These are phyloP conservation scores for Rhagonycha fulva DNA, from an alignment of 2,888 invertebrate species.

Conservation along the genomic window DNA sequence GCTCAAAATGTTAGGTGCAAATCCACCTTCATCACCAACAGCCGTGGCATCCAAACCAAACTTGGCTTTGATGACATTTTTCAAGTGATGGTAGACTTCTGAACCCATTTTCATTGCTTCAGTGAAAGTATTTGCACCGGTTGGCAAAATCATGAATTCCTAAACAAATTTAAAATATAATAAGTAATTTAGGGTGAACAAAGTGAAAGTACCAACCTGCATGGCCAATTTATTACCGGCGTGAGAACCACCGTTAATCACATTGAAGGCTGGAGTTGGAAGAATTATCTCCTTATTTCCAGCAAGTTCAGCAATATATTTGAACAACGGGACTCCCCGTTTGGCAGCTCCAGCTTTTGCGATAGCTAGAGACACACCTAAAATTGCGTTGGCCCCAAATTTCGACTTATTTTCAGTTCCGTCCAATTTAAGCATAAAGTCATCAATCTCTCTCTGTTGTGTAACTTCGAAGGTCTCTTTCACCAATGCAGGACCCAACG, in stretches of 20 bases:
- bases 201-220: constrained; percentile 59
- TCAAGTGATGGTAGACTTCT: constrained; percentile 95
- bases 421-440: constrained; percentile 85
- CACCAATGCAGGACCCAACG: constrained; percentile 77
- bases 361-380: constrained; percentile 95
- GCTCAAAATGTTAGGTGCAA: constrained; percentile 96
- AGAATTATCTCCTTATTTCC: constrained; percentile 88
- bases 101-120: constrained; percentile 99
- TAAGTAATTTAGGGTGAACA: neutral
- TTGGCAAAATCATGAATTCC: constrained; percentile 55
- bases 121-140: constrained; percentile 88
- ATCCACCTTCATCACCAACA: constrained; percentile 99
- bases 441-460: constrained; percentile 87
- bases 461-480: constrained; percentile 84
- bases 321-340: constrained; percentile 84
- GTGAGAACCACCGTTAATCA: constrained; percentile 98
- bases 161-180: constrained; percentile 23
- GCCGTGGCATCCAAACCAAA: constrained; percentile 96
- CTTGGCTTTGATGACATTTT: constrained; percentile 95
- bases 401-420: constrained; percentile 98
- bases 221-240: constrained; percentile 98
- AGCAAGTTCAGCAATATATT: constrained; percentile 94
- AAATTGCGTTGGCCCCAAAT: constrained; percentile 95
- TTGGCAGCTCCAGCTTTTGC: constrained; percentile 98
- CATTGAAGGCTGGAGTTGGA: constrained; percentile 98